Conservation (phyloP, 2,797 vertebrate genomes). For the Zalophus californianus region DNA sequence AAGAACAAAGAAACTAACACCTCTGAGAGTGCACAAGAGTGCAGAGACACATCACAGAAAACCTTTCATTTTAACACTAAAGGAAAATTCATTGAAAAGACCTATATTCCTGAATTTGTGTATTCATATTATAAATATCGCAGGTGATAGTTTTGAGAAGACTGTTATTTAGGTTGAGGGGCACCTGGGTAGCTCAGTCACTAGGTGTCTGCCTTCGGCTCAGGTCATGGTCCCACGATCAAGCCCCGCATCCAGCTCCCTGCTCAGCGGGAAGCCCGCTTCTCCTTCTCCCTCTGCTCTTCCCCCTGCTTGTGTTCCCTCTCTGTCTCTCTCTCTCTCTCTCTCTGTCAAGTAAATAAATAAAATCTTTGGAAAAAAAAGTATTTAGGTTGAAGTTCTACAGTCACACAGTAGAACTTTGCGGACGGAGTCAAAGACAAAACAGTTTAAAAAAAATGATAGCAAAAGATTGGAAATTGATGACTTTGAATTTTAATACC, state of each 20-base stretch:
- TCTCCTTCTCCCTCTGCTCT: too few relatives aligned
- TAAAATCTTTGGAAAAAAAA: not conserved
- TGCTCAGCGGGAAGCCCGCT: too few relatives aligned
- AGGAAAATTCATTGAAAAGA: not conserved
- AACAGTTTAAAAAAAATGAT: not conserved
- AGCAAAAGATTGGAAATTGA: not conserved
- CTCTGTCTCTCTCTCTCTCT: too few relatives aligned
- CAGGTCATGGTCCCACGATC: too few relatives aligned
- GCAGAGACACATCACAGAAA: not conserved
- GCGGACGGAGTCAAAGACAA: not conserved
- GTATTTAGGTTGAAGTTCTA: not conserved
- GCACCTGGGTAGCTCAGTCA: too few relatives aligned
- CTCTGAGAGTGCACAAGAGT: not conserved
- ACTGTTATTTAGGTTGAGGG: not conserved
- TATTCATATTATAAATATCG: not conserved
- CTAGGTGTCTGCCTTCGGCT: too few relatives aligned
- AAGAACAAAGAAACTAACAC: not conserved
- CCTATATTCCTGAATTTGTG: not conserved
- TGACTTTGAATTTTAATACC: conserved; percentile 18
- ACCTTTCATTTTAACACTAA: not conserved
- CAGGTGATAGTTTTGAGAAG: not conserved
- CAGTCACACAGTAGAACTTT: not conserved
- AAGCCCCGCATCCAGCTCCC: too few relatives aligned
- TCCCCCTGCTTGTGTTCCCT: too few relatives aligned
- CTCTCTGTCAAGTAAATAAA: too few relatives aligned